Conservation (phyloP, 2,888 invertebrate genomes). For the Chloromyia formosa region DNA sequence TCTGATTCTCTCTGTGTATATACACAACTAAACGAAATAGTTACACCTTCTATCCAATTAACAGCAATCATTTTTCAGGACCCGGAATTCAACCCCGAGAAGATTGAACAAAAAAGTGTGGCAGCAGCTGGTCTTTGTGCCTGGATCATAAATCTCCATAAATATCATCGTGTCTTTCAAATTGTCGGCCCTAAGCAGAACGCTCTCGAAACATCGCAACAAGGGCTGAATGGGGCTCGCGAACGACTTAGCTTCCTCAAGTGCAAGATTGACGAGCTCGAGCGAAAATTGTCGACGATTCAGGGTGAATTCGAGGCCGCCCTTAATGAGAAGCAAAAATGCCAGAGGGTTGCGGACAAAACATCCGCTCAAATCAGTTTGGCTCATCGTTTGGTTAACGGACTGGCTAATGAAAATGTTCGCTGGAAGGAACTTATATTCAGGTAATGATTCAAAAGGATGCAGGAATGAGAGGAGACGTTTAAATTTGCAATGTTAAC, state of each 20-base stretch:
- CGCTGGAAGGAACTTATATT: slow-evolving; percentile 62
- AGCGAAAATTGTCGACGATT: slow-evolving; percentile 79
- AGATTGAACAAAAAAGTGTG: slow-evolving; percentile 84
- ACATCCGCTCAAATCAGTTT: slow-evolving; percentile 89
- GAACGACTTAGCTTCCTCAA: slow-evolving; percentile 82
- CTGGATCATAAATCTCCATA: slow-evolving; percentile 93
- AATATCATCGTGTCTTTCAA: slow-evolving; percentile 89
- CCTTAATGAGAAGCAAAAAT: slow-evolving; percentile 85
- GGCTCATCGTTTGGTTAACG: slow-evolving; percentile 91
- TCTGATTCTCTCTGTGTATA: no score
- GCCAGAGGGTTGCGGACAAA: slow-evolving; percentile 91
- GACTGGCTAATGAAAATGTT: slow-evolving; percentile 88
- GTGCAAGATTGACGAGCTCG: slow-evolving; percentile 71
- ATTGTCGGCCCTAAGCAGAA: slow-evolving; percentile 92
- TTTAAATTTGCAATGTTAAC: no score
- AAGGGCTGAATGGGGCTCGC: slow-evolving; percentile 83
- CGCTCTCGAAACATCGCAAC: slow-evolving; percentile 87
- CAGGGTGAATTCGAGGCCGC: slow-evolving; percentile 89
- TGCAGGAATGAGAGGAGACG: no score
- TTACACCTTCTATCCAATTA: slow-evolving; percentile 4
- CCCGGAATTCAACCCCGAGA: slow-evolving; percentile 86
- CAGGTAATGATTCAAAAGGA: slow-evolving; percentile 54
- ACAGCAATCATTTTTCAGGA: slow-evolving; percentile 59
- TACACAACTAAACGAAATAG: no score
- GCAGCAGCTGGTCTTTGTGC: slow-evolving; percentile 94